Base-by-base conservation (phyloP, 2,888 invertebrate genomes). In the Drosophila macrospina region DNA sequence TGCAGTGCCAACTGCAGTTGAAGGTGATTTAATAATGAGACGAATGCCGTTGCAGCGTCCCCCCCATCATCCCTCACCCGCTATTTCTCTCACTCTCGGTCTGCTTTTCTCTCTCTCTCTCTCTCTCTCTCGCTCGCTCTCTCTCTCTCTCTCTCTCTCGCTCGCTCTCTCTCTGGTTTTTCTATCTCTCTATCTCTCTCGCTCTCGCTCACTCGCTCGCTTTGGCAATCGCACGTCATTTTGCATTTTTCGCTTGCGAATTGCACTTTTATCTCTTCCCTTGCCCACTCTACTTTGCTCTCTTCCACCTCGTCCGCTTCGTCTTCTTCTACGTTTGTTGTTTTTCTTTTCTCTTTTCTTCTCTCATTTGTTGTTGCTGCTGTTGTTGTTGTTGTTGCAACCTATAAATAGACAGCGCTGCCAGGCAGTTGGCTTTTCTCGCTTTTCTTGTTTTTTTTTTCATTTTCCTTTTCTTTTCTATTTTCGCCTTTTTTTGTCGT, bases 11-110 rank as follows among this genome's bases (percentile, higher is more conserved):
- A 74, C 65, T 77, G 74, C 80, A 88, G 90, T 90, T 90, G 89
- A 89, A 90, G 89, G 89, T 89, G 87, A 89, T 89, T 89, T 82
- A 82, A 89, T 86, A 88, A 88, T 82, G 74, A 52, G 71, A 59
- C 52, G 36, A 48, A 57, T 52, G 45, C 54, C n/a, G 34, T 44
- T 44, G 20, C 39, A 16, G 5, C 13, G n/a, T 5, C 20, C 61
- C 55, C 20, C 7, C 10, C 4, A n/a, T n/a, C n/a, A n/a, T n/a
- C 16, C 15, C 59, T 15, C 34, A 6, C 37, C 4, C 47, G 10
- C 47, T 37, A 3, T 10, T 5, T 16, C 51, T 13, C 36, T 5
- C 8, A 0, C 5, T 32, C 10, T 3, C 44, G 26, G 15, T 24
- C 11, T 13, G 28, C 15, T 10, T 24, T 2, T 39, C 37, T 37